Evolutionary conservation across 2,888 invertebrate species (phyloP), one percentile per base, ranked within the genome.

Genomic region (Chalcosyrphus nemorum): DNA sequence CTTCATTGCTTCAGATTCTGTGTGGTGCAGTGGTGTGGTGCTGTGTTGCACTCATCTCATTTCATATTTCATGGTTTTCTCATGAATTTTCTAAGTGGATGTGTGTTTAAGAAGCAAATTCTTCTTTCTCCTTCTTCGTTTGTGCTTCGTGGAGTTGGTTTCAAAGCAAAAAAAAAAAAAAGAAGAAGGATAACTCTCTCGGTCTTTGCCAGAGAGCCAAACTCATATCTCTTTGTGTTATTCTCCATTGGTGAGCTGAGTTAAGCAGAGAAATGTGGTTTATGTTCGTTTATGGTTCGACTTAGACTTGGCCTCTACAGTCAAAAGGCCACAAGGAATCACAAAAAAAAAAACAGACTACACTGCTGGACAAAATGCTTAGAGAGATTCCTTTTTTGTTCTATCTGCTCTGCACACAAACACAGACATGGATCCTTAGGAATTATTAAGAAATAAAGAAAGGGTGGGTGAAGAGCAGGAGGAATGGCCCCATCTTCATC

Each of bases 61-160:
- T 85, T 71, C 70, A 85, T 85, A 85, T 85, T 85, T 85, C 81
- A 85, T 85, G 85, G 81, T 85, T 81, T 85, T 71, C 81, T 81
- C 75, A 80, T 80, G 74, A 84, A 84, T 70, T 84, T 57, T 75
- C 70, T 70, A 80, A 84, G 84, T 80, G 74, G 78, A 74, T 84
- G 61, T 84, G 78, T 74, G 63, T 78, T 78, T 63, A 72, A 74
- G 81, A 81, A 74, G 54, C 71, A 75, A 52, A 63, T 47, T 52
- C 54, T 32, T 32, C 13, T 45, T 17, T 27, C 35, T 13, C 4
- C 4, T 43, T 68, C 6, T 66, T 29, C 0, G 38, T 13, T 81
- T 47, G 7, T 54, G 47, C 56, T 47, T 50, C 29, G 7, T 3
- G 11, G 27, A 57, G 45, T 43, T 38, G 11, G 15, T n/a, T n/a